phyloP scores from a whole-genome alignment of 2,888 invertebrate species.

The Rhagonycha lutea region DNA sequence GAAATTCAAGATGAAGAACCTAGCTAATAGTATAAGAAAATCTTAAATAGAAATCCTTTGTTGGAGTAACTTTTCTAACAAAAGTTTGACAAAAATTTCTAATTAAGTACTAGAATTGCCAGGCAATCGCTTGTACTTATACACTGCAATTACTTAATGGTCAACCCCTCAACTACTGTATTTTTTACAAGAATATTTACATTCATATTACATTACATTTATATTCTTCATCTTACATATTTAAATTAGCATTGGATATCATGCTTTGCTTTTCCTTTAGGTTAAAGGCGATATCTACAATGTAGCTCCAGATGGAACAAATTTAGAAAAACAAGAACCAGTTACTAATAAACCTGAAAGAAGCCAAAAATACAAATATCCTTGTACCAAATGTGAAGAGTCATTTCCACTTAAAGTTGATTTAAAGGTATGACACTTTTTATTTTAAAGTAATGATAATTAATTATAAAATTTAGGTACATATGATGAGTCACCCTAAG shows the following conservation, averaged over 20 bases:
- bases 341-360: conserved; percentile 21
- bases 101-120: no score
- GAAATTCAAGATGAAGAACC: no score
- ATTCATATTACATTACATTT: no score
- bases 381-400: conserved; percentile 51
- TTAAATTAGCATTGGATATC: not conserved
- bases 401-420: conserved; percentile 53
- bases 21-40: no score
- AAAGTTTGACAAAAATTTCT: no score
- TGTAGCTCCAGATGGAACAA: conserved; percentile 13
- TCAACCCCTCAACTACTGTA: no score
- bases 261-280: conserved; percentile 4
- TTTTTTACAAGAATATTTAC: no score
- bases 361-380: conserved; percentile 45
- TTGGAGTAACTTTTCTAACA: no score
- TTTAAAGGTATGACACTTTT: conserved; percentile 44
- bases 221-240: not conserved
- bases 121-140: no score
- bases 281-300: conserved; percentile 18
- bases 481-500: conserved; percentile 55
- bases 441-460: not conserved
- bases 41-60: no score
- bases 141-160: no score
- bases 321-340: conserved; percentile 18
- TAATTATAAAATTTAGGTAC: conserved; percentile 43